Evolutionary conservation across 1,140 invertebrate species (phyloP), one percentile per base, ranked within the genome.

Genomic region (Sycobia sp.): DNA sequence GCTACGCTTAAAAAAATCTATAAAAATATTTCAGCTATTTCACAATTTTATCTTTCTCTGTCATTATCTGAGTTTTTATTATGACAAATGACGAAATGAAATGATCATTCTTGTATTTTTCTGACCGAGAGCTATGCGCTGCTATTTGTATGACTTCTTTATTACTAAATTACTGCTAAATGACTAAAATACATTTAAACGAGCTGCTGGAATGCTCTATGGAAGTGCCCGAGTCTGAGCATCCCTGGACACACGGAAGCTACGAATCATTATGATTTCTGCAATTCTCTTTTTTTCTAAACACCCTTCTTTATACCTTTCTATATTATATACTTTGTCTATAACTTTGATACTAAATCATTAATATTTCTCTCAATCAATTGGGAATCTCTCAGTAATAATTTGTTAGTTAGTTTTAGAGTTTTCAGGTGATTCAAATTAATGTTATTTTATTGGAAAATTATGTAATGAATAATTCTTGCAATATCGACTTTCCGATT

Each of bases 141-240:
- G 46, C 53, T 63, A 56, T 50, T 55, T 36, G 44, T 43, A 65
- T 44, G 65, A 57, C 65, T 67, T 65, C 32, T 67, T 67, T 43
- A 65, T 66, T 66, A 39, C 38, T 54, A 56, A 62, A 62, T 62
- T 62, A 62, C 51, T 49, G 44, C 23, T 50, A 41, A 41, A 41
- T 29, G 34, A 41, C 53, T 55, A 32, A 55, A 56, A 18, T 18
- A 55, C 18, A 56, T 55, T 22, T 49, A 62, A 41, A n/a, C 22
- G n/a, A 54, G 41, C 20, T 22, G 36, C 36, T 51, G 57, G 16
- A 59, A 59, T 11, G 22, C 16, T 22, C 27, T 47, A 51, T 9
- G 23, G 16, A 55, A 55, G 44, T 25, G 43, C n/a, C 43, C 10
- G 32, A 55, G 39, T 54, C 25, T 49, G n/a, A 56, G 25, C 38